Conservation (phyloP, 2,113 vertebrate species). For the Nansenia antarctica region DNA sequence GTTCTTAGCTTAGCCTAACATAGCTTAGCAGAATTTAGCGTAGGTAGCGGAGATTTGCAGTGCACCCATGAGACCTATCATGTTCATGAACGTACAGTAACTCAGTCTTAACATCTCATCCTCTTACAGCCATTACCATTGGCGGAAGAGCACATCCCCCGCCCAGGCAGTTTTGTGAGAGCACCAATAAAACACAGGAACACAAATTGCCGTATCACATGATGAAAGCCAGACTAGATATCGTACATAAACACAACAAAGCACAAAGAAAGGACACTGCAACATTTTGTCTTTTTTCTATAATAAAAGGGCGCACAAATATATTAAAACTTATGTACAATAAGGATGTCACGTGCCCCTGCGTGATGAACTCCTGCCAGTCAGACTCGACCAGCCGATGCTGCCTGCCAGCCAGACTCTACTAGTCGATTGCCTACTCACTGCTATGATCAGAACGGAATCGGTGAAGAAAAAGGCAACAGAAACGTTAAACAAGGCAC, state of each 20-base stretch:
- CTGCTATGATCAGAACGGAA: constrained; percentile 27
- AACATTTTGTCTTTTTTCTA: constrained; percentile 76
- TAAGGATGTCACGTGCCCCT: constrained; percentile 74
- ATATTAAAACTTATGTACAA: constrained; percentile 90
- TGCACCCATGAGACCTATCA: neutral
- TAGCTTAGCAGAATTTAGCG: too few relatives aligned
- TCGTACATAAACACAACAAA: constrained; percentile 74
- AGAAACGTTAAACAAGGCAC: constrained; percentile 90
- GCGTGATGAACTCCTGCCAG: neutral
- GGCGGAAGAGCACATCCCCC: neutral
- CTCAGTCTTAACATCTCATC: neutral
- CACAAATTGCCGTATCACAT: neutral
- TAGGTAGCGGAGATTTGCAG: neutral
- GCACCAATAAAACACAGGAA: neutral
- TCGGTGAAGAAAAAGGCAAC: constrained; percentile 64
- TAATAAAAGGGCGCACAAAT: constrained; percentile 86
- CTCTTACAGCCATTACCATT: neutral
- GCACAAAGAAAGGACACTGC: constrained; percentile 87
- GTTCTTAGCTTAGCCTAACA: too few relatives aligned
- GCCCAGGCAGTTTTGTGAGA: neutral
- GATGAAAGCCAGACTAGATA: neutral
- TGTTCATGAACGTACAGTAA: neutral
- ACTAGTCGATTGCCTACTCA: constrained; percentile 22
- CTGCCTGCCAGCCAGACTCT: neutral
- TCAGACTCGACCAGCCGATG: constrained; percentile 20